Evolutionary conservation across 1,140 invertebrate species (phyloP).

Genomic region (Delia radicum): DNA sequence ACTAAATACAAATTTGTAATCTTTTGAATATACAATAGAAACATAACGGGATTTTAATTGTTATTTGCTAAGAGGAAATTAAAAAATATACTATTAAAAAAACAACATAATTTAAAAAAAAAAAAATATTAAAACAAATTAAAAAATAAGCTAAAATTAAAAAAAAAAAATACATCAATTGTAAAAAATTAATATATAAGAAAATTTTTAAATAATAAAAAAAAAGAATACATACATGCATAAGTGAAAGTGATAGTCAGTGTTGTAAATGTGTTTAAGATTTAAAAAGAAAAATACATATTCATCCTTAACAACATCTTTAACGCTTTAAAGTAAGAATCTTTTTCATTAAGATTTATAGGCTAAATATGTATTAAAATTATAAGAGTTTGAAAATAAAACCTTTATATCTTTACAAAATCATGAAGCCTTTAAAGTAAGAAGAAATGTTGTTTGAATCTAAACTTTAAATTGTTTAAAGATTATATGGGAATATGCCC

Average conservation of each 20-base stretch:
- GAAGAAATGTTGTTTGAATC: too few species aligned
- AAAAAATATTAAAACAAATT: neutral
- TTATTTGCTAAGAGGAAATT: neutral
- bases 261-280: too few species aligned
- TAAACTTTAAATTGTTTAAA: too few species aligned
- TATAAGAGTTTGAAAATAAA: too few species aligned
- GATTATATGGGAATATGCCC: too few species aligned
- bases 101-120: neutral
- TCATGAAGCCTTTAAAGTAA: too few species aligned
- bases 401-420: too few species aligned
- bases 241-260: neutral
- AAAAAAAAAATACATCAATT: too few species aligned
- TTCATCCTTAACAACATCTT: neutral
- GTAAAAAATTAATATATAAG: neutral
- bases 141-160: neutral
- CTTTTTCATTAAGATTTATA: too few species aligned
- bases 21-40: neutral
- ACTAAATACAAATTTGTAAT: neutral
- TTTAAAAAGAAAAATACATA: neutral
- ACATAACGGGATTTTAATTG: neutral
- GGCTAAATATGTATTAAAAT: too few species aligned
- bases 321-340: neutral
- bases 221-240: neutral
- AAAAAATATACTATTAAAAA: neutral
- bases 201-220: neutral